These are phyloP conservation scores for Spilarctia lutea DNA, from an alignment of 2,888 invertebrate species.

Conservation along the genomic window DNA sequence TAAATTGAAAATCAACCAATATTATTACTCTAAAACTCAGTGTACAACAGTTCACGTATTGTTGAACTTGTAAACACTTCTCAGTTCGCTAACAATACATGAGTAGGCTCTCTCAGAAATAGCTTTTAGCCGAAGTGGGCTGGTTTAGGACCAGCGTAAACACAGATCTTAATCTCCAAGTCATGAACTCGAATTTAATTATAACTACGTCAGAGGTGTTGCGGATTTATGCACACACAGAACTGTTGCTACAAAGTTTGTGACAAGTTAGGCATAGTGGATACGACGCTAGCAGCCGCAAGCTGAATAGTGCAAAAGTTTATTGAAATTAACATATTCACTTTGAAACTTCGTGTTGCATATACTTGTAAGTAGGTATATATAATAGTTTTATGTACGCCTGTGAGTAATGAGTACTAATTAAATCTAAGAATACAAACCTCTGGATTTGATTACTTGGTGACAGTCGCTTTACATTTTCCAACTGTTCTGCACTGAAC, in stretches of 20 bases:
- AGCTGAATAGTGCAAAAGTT: background rate
- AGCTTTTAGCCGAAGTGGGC: background rate
- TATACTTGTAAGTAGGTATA: too few relatives aligned
- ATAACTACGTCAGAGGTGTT: background rate
- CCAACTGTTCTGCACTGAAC: too few relatives aligned
- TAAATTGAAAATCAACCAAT: background rate
- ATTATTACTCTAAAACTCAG: background rate
- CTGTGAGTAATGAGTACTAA: too few relatives aligned
- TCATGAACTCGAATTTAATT: conserved; percentile 1
- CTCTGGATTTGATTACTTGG: too few relatives aligned
- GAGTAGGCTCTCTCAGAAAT: background rate
- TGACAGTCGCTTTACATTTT: too few relatives aligned
- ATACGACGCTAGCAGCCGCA: background rate
- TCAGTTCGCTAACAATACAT: background rate
- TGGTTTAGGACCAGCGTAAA: background rate
- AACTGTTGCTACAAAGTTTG: background rate
- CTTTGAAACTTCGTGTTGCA: background rate
- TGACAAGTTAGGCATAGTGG: background rate
- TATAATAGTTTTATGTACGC: too few relatives aligned
- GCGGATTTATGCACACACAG: background rate
- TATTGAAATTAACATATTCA: background rate
- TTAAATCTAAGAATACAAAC: too few relatives aligned
- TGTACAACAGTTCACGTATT: background rate
- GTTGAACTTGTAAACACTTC: background rate
- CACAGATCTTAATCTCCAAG: background rate